Base-by-base conservation (phyloP, 2,797 vertebrate species). In the Champsocephalus gunnari region DNA sequence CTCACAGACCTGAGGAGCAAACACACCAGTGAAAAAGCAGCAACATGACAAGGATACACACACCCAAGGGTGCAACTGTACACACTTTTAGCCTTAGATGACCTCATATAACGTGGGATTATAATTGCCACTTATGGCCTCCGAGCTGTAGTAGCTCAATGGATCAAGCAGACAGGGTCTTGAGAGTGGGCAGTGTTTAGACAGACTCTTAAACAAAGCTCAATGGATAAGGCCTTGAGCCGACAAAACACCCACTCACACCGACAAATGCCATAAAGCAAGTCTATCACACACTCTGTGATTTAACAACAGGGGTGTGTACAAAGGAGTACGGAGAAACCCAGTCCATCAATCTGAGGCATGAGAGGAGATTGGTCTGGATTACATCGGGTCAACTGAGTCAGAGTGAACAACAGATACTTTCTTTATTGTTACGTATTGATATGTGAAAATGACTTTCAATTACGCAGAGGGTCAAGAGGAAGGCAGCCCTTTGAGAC, bases 1-100 rank as follows among this genome's bases (percentile, higher is more conserved):
- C 97, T 97, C 59, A 96, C 96, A 87, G 98, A 99, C 92, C 98
- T 99, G 91, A 34, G 60, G 67, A 87, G 50, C 48, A 85, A 77
- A 78, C 32, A 63, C 44, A 66, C 64, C 75, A 47, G 28, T 51
- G 19, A 66, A 71, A 5, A 67, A 73, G 28, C 9, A 2, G 9
- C 34, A 24, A 16, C 9, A 47, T 13, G 2, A 69, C 48, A 72
- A 48, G 12, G 19, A 72, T 32, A 73, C n/a, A 80, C 71, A 66
- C 49, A 68, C 47, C 66, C 10, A 14, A 56, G n/a, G 43, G 48
- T 9, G 28, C 58, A 38, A 49, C 4, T 2, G 16, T 16, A 34
- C 48, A 72, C 55, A 55, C 66, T 48, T 16, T 50, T 21, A 34
- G 45, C 69, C 69, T 71, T 19, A 62, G 48, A 47, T 56, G 44